Evolutionary conservation across 2,888 invertebrate genomes (phyloP).

Genomic region (Acanthosepion esculentum): DNA sequence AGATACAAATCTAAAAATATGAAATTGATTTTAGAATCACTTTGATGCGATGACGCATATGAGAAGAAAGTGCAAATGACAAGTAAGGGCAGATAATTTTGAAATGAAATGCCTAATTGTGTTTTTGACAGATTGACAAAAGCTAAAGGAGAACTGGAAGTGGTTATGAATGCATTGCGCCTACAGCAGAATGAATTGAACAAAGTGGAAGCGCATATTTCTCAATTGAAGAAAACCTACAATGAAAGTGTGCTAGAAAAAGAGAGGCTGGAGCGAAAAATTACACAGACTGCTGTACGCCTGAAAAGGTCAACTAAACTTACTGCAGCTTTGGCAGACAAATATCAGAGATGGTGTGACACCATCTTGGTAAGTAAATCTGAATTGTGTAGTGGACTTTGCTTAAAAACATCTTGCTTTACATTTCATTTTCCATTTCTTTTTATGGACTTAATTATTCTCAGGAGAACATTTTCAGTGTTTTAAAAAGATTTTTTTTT

Average conservation of each 20-base stretch:
- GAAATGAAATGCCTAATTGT: not conserved
- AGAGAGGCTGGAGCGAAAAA: slow-evolving; percentile 83
- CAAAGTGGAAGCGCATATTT: slow-evolving; percentile 85
- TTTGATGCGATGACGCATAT: too few species aligned
- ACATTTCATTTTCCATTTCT: too few species aligned
- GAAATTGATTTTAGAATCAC: too few species aligned
- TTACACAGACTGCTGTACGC: slow-evolving; percentile 85
- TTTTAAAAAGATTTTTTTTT: too few species aligned
- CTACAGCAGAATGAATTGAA: slow-evolving; percentile 88
- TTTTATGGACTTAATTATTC: too few species aligned
- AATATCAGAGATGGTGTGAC: slow-evolving; percentile 88
- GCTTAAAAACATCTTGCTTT: too few species aligned
- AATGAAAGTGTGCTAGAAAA: slow-evolving; percentile 80
- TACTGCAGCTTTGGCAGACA: slow-evolving; percentile 89
- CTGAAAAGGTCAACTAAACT: slow-evolving; percentile 87
- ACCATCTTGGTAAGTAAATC: slow-evolving; percentile 79
- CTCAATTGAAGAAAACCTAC: slow-evolving; percentile 74
- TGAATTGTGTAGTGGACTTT: too few species aligned
- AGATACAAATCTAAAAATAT: too few species aligned
- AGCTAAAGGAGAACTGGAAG: slow-evolving; percentile 85
- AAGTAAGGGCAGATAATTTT: too few species aligned
- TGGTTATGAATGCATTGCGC: slow-evolving; percentile 84
- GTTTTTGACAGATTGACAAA: slow-evolving; percentile 69
- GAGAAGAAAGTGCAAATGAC: too few species aligned
- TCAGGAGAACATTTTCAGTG: too few species aligned